Evolutionary conservation across 2,888 invertebrate species (phyloP).

Genomic region (Ferrisia virgata): DNA sequence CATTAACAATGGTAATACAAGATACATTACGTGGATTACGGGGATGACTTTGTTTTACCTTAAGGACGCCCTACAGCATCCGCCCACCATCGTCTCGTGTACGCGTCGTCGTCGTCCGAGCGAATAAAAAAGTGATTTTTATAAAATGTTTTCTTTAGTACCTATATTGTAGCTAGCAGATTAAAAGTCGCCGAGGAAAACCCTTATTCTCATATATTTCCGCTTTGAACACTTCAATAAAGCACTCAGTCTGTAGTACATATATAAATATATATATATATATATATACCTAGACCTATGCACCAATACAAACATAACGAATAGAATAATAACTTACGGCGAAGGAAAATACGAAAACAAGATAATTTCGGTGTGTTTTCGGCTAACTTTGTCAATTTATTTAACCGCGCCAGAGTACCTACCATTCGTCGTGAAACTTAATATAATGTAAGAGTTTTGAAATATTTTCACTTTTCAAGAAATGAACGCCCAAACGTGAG

Average conservation of each 20-base stretch:
- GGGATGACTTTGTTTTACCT: constrained; percentile 4
- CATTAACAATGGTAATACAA: constrained; percentile 16
- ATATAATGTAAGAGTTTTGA: constrained; percentile 19
- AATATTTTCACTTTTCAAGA: constrained; percentile 30
- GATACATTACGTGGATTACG: constrained; percentile 20
- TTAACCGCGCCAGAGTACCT: background rate
- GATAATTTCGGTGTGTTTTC: constrained; percentile 31
- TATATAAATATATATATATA: no score
- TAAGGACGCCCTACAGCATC: background rate
- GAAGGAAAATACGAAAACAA: constrained; percentile 18
- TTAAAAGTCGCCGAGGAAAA: background rate
- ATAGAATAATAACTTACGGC: constrained; percentile 22
- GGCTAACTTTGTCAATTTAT: constrained; percentile 23
- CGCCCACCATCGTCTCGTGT: background rate
- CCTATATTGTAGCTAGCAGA: background rate
- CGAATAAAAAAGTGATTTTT: constrained; percentile 20
- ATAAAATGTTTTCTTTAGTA: background rate
- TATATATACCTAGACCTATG: no score
- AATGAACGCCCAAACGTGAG: constrained; percentile 1
- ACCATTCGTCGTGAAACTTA: constrained; percentile 11
- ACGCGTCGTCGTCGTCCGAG: background rate
- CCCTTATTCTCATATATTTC: background rate
- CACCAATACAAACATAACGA: background rate
- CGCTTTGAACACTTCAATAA: background rate
- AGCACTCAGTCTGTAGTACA: background rate